These are phyloP conservation scores for Hydractinia echinata DNA, from an alignment of 30 jellyfish, hydroid and myxozoan species.

Conservation along the genomic window DNA sequence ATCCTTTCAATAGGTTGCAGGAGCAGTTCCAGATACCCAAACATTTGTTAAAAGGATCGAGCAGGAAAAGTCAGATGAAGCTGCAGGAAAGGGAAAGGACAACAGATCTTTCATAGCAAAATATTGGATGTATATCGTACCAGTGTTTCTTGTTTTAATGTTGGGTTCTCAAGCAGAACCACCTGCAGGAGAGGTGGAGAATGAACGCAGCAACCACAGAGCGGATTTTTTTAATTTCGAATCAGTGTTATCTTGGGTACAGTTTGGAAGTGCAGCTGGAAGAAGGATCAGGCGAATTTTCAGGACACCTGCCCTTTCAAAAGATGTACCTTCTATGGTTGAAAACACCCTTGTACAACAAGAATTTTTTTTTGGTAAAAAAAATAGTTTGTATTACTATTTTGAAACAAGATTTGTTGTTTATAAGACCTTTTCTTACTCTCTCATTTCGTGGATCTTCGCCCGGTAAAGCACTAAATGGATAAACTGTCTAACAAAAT, in stretches of 20 bases:
- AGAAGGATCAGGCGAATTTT: no score
- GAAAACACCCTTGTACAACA: no score
- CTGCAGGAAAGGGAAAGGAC: slow-evolving; percentile 83
- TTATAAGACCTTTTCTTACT: no score
- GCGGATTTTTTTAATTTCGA: neutral
- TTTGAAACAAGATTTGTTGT: no score
- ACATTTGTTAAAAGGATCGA: slow-evolving; percentile 59
- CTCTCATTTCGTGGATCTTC: no score
- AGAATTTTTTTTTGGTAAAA: no score
- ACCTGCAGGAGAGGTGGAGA: slow-evolving; percentile 55
- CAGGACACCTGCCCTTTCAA: no score
- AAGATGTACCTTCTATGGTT: no score
- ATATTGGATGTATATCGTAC: slow-evolving; percentile 98
- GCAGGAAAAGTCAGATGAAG: slow-evolving; percentile 67
- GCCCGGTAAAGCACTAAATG: no score
- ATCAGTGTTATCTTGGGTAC: neutral
- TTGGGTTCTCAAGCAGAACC: slow-evolving; percentile 94
- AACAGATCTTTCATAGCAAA: slow-evolving; percentile 85
- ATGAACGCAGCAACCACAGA: neutral
- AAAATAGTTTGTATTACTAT: no score
- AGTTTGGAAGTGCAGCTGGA: neutral
- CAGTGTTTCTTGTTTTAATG: slow-evolving; percentile 76
- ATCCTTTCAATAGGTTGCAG: slow-evolving; percentile 49
- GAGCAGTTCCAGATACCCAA: slow-evolving; percentile 96
- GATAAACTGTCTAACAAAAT: no score